Base-by-base conservation (phyloP, 2,113 vertebrate genomes). In the Redunca redunca region DNA sequence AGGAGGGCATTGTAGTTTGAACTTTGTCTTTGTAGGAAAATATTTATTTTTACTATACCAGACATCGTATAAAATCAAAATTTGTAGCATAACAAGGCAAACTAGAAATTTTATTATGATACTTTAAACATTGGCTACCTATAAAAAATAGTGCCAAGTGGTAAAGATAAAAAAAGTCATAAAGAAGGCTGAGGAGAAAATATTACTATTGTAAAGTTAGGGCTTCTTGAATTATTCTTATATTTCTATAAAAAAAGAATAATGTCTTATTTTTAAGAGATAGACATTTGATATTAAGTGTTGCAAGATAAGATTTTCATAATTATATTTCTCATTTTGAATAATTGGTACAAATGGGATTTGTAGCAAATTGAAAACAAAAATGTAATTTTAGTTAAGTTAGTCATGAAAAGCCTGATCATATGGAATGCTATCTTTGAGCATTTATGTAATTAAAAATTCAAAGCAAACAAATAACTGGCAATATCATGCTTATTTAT, bases 391-490 rank as follows among this genome's bases (percentile, higher is more conserved):
- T 48, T 93, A 67, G 53, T 95, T 92, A 92, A 82, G 23, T 64
- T 90, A 80, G 10, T 90, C 60, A 87, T 62, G 28, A 55, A 19
- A 85, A 89, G 64, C 60, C 67, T 30, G 74, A 90, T 91, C 77
- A 19, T 33, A 5, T 71, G 33, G 52, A n/a, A 8, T 71, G 5
- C 6, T 80, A 58, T 13, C 25, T 64, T 23, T 92, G 36, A 21
- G n/a, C 30, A 53, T 95, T 97, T 71, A 86, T 28, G 55, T 96
- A 96, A 87, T 92, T 3, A 78, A 50, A 97, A 17, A 62, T 94
- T 91, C 43, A 58, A 67, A 85, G 28, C 33, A 36, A 36, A 55
- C 1, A n/a, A 85, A 6, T 80, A 57, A 48, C 74, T 81, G 50
- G 15, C 9, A 94, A 55, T 46, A 57, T 74, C 52, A 67, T 67